A percentile compares a stretch with the other conserved stretches of the same genome.
phyloP scores from a whole-genome alignment of 2,797 vertebrate species.

The Thamnophis elegans region DNA sequence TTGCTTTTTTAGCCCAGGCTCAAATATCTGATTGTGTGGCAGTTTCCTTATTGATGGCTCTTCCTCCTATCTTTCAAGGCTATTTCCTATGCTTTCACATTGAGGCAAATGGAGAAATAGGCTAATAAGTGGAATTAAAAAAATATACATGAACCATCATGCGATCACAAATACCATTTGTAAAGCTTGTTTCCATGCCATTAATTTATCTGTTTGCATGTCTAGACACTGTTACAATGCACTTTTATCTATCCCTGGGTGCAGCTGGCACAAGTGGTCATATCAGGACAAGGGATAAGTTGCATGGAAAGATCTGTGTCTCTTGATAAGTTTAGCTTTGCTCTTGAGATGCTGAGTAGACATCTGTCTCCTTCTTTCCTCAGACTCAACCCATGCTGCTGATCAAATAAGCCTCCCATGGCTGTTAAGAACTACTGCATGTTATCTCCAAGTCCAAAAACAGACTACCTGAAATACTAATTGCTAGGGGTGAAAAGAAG shows the following conservation, averaged over 20 bases:
- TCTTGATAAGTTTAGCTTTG: neutral
- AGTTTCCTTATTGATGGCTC: neutral
- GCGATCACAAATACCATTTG: neutral
- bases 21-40: neutral
- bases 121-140: neutral
- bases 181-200: slow-evolving; percentile 11
- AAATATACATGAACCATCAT: neutral
- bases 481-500: neutral
- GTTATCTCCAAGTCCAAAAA: neutral
- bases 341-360: neutral
- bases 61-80: neutral
- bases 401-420: slow-evolving; percentile 34
- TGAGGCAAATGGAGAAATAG: slow-evolving; percentile 55
- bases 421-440: neutral
- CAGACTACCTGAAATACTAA: neutral
- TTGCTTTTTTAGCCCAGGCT: neutral
- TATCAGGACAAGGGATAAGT: neutral
- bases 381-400: slow-evolving; percentile 46
- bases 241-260: neutral
- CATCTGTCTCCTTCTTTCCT: slow-evolving; percentile 24
- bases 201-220: neutral
- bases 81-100: slow-evolving; percentile 4
- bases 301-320: neutral
- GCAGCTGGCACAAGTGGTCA: neutral
- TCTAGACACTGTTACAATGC: neutral